Evolutionary conservation across 1,140 invertebrate species (phyloP).

Genomic region (Kradibia gibbosae): DNA sequence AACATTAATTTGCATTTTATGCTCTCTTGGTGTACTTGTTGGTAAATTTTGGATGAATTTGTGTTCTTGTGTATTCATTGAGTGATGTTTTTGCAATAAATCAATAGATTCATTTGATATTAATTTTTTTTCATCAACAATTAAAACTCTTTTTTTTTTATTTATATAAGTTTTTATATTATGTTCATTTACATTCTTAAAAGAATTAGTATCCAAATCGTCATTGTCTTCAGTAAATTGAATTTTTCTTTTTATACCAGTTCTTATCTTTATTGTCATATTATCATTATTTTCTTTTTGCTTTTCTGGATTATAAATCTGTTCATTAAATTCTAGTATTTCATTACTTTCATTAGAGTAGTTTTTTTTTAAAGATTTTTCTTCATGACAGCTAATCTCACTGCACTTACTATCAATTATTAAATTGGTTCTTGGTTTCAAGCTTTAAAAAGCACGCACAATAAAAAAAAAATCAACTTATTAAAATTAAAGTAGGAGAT

Average conservation of each 20-base stretch:
- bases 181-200: background rate
- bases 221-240: background rate
- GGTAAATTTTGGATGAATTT: conserved; percentile 2
- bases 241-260: conserved; percentile 26
- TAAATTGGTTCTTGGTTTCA: background rate
- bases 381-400: background rate
- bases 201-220: background rate
- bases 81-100: background rate
- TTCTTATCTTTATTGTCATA: background rate
- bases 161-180: background rate
- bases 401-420: background rate
- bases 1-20: conserved; percentile 3
- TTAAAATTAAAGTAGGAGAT: background rate
- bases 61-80: background rate
- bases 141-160: background rate
- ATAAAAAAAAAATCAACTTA: background rate
- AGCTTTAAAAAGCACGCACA: background rate
- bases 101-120: background rate
- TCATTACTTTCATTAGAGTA: background rate
- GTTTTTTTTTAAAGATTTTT: background rate
- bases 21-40: conserved; percentile 43
- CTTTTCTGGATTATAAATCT: background rate
- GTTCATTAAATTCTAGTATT: background rate
- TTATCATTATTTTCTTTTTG: background rate
- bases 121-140: background rate